Base-by-base conservation (phyloP, 2,888 invertebrate genomes). In the Clepsis dumicolana region DNA sequence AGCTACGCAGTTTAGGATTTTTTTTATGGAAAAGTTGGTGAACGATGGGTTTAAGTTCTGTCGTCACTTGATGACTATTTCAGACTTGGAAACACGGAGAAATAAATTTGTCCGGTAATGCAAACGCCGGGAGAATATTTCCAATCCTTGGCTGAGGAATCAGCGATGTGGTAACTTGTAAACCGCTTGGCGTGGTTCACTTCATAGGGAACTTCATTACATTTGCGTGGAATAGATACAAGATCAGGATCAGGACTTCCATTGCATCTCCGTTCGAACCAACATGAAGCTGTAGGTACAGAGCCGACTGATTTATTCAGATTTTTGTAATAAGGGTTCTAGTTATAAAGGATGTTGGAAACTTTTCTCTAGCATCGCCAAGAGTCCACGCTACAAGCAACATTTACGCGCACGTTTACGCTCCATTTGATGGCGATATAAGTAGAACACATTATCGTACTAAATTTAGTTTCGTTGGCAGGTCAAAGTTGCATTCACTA, bases 401-500 rank as follows among this genome's bases (percentile, higher is more conserved):
- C 44, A 2, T 18, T 4, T 8, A 44, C 7, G 29, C 3, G 29
- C 7, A 29, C 44, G 44, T 44, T 44, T 44, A 16, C 41, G 41
- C 44, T 44, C 14, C 7, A 44, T 44, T 44, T 44, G 44, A 44
- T 44, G 44, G 18, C 44, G 18, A 8, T 8, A 44, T 18, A 52
- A 25, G 25, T 52, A 25, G 25, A 52, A 52, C 24, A 25, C 60
- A 65, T 29, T 60, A 60, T 54, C 29, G 52, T 25, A 65, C 52
- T 50, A 65, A 52, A 27, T 59, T 65, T 52, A 44, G 65, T 61
- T 66, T 54, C 50, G 61, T 53, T 53, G 52, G 41, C 60, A 16
- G 61, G 54, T 61, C 66, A 66, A 41, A 60, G 65, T 54, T 44
- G 53, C 65, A 61, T 53, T 60, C 52, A 53, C 52, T 35, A 62